Evolutionary conservation across 2,888 invertebrate species (phyloP), one percentile per base, ranked within the genome.

Genomic region (Flabesymbios commensalis): DNA sequence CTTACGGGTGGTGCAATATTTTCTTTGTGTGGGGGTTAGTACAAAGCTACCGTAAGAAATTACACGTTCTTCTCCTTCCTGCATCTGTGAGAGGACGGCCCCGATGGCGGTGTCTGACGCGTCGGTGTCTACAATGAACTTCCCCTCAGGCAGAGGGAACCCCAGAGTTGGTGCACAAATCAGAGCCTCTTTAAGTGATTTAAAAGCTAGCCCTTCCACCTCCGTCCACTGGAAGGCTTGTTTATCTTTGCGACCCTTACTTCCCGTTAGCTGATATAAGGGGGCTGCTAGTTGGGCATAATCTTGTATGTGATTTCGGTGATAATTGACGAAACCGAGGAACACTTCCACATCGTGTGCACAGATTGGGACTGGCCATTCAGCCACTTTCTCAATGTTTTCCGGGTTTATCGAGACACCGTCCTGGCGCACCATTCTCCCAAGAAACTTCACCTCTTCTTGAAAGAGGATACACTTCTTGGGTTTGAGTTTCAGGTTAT

Each of bases 101-200:
- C 71, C 72, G 10, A 73, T 64, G 3, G 67, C 69, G 32, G 7
- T 28, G n/a, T 54, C 59, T 52, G 68, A 64, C 14, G 69, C 73
- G 61, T 73, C 69, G 17, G 65, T 69, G 47, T 73, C 71, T 22
- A 71, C 39, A 7, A 71, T 59, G 55, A 66, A 68, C 7, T 22
- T 22, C 1, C 45, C 58, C 17, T 65, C 47, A 41, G 42, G 41
- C 31, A 57, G 48, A 10, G 70, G 70, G 41, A 59, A 65, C 7
- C 26, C 26, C 10, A 60, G 45, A 2, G 61, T 28, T n/a, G 61
- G 61, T 19, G 64, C 41, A 14, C 49, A 39, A 2, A 61, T 63
- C 17, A 73, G 52, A 3, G 5, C 4, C 2, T 14, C 32, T 42
- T 66, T 67, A 17, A 70, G 51, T 14, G 3, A n/a, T 3, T 57